Base-by-base conservation (phyloP, 2,113 vertebrate genomes). In the Penelope pileata region DNA sequence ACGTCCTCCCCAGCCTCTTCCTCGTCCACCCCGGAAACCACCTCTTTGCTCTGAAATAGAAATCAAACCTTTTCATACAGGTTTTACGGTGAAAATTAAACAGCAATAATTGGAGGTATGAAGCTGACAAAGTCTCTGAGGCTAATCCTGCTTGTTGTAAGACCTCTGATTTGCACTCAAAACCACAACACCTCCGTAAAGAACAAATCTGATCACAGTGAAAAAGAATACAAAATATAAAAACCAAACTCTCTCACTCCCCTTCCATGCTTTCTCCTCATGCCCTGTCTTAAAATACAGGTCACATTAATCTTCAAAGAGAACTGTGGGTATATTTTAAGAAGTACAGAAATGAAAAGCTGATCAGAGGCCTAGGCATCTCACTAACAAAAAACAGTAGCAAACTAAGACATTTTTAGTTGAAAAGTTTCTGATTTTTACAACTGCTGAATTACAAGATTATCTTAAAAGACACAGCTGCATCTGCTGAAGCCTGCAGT, bases 11-110 rank as follows among this genome's bases (percentile, higher is more conserved):
- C 99, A 99, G 88, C 99, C 99, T 97, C 99, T 97, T 34, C 98
- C 99, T 91, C 99, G 97, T 56, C 99, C 98, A 40, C 99, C 99
- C 58, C 99, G 98, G 97, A 99, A 99, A 85, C 99, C 99, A 42
- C 99, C 99, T 94, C 99, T 98, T 95, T 99, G 99, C 93, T 99
- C 99, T 99, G 98, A 59, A 98, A 95, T 1, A 90, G 81, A 97
- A 97, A 47, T 70, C 36, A 84, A 86, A 87, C 92, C 29, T 84
- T 64, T 64, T 88, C 63, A 83, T 73, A 24, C 8, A 95, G 47
- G 70, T 94, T 86, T 91, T 56, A 30, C 32, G 24, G 53, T 58
- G 19, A 78, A 48, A 84, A 63, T 13, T 60, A 34, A 79, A 63
- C 0, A 73, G 38, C 43, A 87, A 4, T 6, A 81, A 51, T 27